These are phyloP conservation scores for Marronus borbonicus DNA, from an alignment of 2,888 invertebrate genomes.

Conservation along the genomic window DNA sequence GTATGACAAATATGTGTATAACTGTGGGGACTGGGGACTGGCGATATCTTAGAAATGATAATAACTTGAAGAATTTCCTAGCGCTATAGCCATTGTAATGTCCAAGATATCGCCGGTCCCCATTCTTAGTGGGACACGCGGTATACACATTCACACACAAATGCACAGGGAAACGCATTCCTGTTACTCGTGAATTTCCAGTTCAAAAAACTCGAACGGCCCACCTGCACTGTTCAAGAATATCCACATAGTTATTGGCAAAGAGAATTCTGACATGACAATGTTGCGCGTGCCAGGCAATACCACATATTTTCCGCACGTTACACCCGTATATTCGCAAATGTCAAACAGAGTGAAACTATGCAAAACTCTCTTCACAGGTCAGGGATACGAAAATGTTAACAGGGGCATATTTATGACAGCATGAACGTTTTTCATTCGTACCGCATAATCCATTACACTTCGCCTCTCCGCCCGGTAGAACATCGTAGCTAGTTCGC, in stretches of 20 bases:
- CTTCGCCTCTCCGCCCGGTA: slow-evolving; percentile 28
- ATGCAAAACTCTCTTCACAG: slow-evolving; percentile 45
- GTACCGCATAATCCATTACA: slow-evolving; percentile 44
- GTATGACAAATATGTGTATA: not conserved
- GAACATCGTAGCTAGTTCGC: slow-evolving; percentile 16
- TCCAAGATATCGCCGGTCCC: too few relatives aligned
- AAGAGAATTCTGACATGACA: slow-evolving; percentile 3
- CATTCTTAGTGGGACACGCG: too few relatives aligned
- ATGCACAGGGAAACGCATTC: not conserved
- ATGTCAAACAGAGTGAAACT: slow-evolving; percentile 29
- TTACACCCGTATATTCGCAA: slow-evolving; percentile 36
- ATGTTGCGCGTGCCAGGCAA: not conserved
- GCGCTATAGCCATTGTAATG: too few relatives aligned
- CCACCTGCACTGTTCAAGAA: slow-evolving; percentile 27
- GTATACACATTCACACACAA: not conserved
- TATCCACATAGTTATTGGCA: slow-evolving; percentile 3
- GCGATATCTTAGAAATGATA: too few relatives aligned
- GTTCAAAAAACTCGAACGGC: not conserved
- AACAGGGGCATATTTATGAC: slow-evolving; percentile 45
- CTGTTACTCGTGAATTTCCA: not conserved
- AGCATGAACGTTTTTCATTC: slow-evolving; percentile 42
- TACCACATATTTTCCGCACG: slow-evolving; percentile 36
- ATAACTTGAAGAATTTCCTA: too few relatives aligned
- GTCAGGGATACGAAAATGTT: slow-evolving; percentile 40
- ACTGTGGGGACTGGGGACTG: too few relatives aligned